Percentiles rank a stretch among this genome's conserved stretches.
phyloP scores from a whole-genome alignment of 2,797 vertebrate species.

The Prunella strophiata region DNA sequence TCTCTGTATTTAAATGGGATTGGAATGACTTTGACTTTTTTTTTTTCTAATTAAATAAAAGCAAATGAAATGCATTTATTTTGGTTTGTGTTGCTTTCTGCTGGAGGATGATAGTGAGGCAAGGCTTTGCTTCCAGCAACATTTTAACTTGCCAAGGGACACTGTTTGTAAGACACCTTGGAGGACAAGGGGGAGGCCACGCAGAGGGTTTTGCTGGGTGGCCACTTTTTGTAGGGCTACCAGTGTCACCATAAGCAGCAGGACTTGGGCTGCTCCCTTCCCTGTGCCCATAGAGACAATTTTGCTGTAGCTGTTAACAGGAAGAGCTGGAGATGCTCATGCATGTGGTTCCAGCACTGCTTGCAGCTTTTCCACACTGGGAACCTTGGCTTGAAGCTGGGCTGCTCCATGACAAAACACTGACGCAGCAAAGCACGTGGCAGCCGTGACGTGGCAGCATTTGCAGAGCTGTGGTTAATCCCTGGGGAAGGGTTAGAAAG shows the following conservation, averaged over 20 bases:
- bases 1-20: slow-evolving; percentile 81
- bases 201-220: not conserved
- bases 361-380: not conserved
- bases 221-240: not conserved
- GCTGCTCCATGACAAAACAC: not conserved
- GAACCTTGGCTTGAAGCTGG: not conserved
- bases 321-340: not conserved
- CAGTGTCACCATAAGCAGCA: accelerated
- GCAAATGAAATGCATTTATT: slow-evolving; percentile 25
- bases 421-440: not conserved
- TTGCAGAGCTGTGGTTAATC: not conserved
- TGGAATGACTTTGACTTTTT: slow-evolving; percentile 78
- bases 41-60: slow-evolving; percentile 82
- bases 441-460: accelerated
- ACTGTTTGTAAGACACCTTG: not conserved
- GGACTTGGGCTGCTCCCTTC: not conserved
- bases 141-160: not conserved
- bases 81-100: not conserved
- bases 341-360: not conserved
- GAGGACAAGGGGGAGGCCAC: not conserved
- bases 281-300: not conserved
- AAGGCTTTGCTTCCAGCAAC: not conserved
- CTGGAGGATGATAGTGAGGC: not conserved
- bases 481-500: not conserved
- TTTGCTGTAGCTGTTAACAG: not conserved